A percentile compares a stretch with the other conserved stretches of the same genome.
Conservation (phyloP, 2,113 vertebrate genomes). For the Pygoscelis adeliae region DNA sequence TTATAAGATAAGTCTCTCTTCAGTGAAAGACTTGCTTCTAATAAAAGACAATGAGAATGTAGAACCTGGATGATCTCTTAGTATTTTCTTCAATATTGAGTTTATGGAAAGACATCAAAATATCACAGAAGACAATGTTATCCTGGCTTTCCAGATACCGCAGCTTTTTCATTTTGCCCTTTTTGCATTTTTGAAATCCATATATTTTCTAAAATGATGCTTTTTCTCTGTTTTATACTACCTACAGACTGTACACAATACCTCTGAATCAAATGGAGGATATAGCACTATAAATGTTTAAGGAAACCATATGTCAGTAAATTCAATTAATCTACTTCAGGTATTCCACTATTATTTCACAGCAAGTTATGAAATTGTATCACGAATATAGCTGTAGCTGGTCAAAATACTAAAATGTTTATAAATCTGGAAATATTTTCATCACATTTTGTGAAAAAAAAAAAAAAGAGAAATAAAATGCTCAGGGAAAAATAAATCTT, state of each 20-base stretch:
- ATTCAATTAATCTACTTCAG: background rate
- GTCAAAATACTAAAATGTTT: background rate
- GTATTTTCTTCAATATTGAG: background rate
- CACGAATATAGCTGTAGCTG: background rate
- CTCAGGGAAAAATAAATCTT: background rate
- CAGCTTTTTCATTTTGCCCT: background rate
- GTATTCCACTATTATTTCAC: background rate
- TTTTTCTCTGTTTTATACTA: background rate
- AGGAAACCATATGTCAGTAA: background rate
- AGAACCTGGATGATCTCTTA: background rate
- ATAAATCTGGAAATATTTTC: background rate
- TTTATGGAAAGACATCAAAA: background rate
- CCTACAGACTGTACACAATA: background rate
- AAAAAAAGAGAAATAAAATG: background rate
- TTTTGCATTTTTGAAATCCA: background rate
- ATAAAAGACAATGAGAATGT: background rate
- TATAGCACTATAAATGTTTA: background rate
- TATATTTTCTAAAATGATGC: background rate
- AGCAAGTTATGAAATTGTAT: background rate
- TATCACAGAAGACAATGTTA: background rate
- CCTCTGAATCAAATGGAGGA: background rate
- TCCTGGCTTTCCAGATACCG: background rate
- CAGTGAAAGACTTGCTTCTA: background rate
- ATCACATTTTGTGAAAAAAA: background rate
- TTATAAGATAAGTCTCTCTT: background rate